Conservation (phyloP, 2,113 vertebrate genomes). For the Raja brachyura region DNA sequence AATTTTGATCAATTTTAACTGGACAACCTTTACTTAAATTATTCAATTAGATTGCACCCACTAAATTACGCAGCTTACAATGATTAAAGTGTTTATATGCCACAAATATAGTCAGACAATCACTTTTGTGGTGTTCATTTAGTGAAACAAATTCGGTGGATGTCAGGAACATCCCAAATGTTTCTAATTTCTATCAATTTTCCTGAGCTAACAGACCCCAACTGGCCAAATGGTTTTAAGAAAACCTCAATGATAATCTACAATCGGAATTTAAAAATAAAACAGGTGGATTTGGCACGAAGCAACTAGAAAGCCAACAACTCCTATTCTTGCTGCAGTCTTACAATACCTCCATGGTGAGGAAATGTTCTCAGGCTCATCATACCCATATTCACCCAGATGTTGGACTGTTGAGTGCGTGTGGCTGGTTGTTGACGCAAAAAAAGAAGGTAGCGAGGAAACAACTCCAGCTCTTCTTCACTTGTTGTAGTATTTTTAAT, state of each 20-base stretch:
- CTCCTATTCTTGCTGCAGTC: slow-evolving; percentile 87
- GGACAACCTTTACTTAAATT: background rate
- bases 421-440: slow-evolving; percentile 88
- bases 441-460: slow-evolving; percentile 88
- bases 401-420: slow-evolving; percentile 90
- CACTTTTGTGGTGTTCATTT: background rate
- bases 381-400: slow-evolving; percentile 99
- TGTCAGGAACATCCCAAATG: background rate
- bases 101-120: background rate
- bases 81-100: background rate
- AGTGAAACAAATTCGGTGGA: background rate
- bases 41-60: background rate
- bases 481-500: slow-evolving; percentile 75
- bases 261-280: background rate
- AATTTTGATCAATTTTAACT: background rate
- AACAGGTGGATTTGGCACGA: background rate
- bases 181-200: background rate
- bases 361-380: slow-evolving; percentile 96
- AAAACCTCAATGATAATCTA: background rate
- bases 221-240: background rate
- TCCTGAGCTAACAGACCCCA: background rate
- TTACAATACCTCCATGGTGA: slow-evolving; percentile 96
- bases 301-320: background rate
- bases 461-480: slow-evolving; percentile 80
- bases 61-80: background rate